Evolutionary conservation across 1,140 invertebrate species (phyloP), one percentile per base, ranked within the genome.

Genomic region (Gryllus bimaculatus): DNA sequence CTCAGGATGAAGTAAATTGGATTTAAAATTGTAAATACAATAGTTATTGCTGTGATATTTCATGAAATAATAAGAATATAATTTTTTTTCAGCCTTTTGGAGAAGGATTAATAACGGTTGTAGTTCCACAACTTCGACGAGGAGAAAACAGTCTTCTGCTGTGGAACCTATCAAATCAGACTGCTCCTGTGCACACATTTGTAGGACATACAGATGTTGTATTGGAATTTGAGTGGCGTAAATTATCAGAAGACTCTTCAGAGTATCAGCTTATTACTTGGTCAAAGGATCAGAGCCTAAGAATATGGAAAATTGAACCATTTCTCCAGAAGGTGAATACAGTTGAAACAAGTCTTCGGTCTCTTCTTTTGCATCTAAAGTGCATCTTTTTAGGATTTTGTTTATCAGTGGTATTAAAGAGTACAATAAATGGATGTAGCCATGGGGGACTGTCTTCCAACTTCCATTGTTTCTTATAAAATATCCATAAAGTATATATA

Each of bases 191-290:
- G 73, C 94, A 95, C 84, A 94, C 93, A 8, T 96, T 98, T 87
- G 92, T 94, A 66, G 96, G 96, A 0, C 96, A 98, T 84, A 93
- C 93, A 6, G 96, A 98, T 88, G 95, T 96, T 66, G 95, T 98
- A 54, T 87, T 98, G 66, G 96, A 98, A 83, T 98, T 98, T 91
- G 94, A 95, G 82, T 98, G 96, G 96, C 89, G 95, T 80, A 86
- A 86, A 77, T 80, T 81, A 47, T 78, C 89, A 86, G 87, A 85
- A 84, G 89, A 88, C 86, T 89, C 84, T 82, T 86, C 82, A 75
- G 92, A 95, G 82, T 93, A 93, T 86, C 94, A 98, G 85, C 85
- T 98, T n/a, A 91, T 98, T 0, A 98, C 96, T 0, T 99, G 96
- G 96, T 96, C 95, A 0, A 93, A 95, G 84, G 96, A 98, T 89